These are phyloP conservation scores for Cherax destructor DNA, from an alignment of 1,140 invertebrate species.

Conservation along the genomic window DNA sequence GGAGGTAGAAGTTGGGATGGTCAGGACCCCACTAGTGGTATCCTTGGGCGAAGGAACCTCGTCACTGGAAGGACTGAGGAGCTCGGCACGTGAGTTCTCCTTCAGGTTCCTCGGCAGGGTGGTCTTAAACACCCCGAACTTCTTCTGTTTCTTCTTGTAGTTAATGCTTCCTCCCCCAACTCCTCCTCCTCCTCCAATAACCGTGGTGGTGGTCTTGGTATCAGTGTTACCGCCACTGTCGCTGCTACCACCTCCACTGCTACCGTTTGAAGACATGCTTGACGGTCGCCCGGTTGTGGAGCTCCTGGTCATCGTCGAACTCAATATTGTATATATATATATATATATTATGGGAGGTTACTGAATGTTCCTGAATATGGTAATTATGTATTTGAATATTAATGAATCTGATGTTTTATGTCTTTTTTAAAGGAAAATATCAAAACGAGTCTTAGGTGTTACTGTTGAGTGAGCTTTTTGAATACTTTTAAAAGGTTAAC, in stretches of 20 bases:
- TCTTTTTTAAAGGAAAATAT: too few relatives aligned
- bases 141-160: conserved; percentile 35
- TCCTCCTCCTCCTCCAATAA: background rate
- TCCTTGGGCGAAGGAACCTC: conserved; percentile 35
- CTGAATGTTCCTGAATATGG: too few relatives aligned
- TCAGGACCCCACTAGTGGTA: background rate
- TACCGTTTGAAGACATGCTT: background rate
- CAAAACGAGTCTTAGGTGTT: too few relatives aligned
- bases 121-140: conserved; percentile 16
- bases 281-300: conserved; percentile 22
- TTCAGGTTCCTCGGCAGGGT: conserved; percentile 29
- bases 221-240: background rate
- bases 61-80: conserved; percentile 19
- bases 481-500: too few relatives aligned
- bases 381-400: too few relatives aligned
- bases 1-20: conserved; percentile 10
- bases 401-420: too few relatives aligned
- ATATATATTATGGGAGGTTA: too few relatives aligned
- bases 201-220: background rate
- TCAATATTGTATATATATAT: background rate
- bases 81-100: conserved; percentile 31
- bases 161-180: background rate
- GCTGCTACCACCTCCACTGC: background rate
- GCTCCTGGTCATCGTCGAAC: background rate
- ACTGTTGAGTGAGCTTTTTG: too few relatives aligned